Evolutionary conservation across 1,140 invertebrate genomes (phyloP).

Genomic region (Metaphire vulgaris): DNA sequence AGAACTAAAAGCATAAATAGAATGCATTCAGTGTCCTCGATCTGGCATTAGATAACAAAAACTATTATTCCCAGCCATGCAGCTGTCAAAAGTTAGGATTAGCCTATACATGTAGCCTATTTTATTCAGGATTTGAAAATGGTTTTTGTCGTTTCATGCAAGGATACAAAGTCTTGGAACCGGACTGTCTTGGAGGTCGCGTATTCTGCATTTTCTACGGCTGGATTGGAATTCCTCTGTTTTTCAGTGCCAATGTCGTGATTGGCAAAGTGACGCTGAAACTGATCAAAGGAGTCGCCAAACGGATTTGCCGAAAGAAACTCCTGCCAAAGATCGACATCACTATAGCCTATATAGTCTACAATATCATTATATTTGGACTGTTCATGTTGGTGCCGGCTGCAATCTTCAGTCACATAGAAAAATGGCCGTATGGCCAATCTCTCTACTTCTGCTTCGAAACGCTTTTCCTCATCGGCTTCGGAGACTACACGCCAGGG

Average conservation of each 20-base stretch:
- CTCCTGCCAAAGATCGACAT: neutral
- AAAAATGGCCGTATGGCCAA: neutral
- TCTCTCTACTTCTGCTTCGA: neutral
- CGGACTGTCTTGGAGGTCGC: neutral
- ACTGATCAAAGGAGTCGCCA: neutral
- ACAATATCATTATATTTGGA: too few relatives aligned
- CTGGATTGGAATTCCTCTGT: neutral
- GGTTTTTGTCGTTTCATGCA: neutral
- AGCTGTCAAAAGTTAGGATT: too few relatives aligned
- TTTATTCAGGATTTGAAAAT: too few relatives aligned
- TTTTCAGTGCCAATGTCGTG: neutral
- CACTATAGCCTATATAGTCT: neutral
- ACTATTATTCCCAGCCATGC: too few relatives aligned
- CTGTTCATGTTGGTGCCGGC: neutral
- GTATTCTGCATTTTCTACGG: neutral
- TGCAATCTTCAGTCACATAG: neutral
- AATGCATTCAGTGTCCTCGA: too few relatives aligned
- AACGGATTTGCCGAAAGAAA: neutral
- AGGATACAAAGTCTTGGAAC: neutral
- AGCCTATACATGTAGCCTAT: too few relatives aligned
- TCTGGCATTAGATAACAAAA: too few relatives aligned
- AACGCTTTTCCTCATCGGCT: neutral
- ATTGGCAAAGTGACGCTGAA: neutral
- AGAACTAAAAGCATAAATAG: too few relatives aligned
- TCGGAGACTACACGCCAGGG: neutral